Evolutionary conservation across 2,888 invertebrate species (phyloP).

Genomic region (Drosophila suboccidentalis): DNA sequence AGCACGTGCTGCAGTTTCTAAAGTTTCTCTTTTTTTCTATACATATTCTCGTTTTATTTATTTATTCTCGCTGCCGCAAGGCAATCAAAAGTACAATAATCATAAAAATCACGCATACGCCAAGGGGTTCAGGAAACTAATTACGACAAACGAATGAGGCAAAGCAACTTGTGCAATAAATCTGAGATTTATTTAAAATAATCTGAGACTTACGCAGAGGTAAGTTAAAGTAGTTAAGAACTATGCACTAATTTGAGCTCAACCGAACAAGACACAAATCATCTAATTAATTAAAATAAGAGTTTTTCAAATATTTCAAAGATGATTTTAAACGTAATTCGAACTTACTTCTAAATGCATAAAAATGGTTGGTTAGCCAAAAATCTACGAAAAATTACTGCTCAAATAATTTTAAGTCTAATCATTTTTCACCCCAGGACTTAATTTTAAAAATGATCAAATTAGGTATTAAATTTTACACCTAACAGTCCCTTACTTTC

Average conservation of each 20-base stretch:
- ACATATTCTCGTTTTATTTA: constrained; percentile 16
- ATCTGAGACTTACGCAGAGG: neutral
- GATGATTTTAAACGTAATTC: too few species aligned
- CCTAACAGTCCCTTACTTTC: too few species aligned
- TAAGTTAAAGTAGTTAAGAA: neutral
- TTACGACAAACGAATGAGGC: constrained; percentile 21
- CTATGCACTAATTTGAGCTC: neutral
- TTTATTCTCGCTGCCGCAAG: constrained; percentile 15
- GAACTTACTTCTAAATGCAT: too few species aligned
- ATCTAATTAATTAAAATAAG: too few species aligned
- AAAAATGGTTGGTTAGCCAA: too few species aligned
- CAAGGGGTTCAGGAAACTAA: constrained; percentile 5
- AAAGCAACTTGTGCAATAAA: neutral
- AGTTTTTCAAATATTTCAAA: too few species aligned
- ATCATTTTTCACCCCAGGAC: too few species aligned
- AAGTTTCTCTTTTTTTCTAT: constrained; percentile 42
- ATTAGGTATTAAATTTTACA: too few species aligned
- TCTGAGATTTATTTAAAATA: neutral
- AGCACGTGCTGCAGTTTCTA: constrained; percentile 67
- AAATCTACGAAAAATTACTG: too few species aligned
- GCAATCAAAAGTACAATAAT: constrained; percentile 60
- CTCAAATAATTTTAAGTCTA: too few species aligned
- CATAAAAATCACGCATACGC: constrained; percentile 58
- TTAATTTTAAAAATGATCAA: too few species aligned
- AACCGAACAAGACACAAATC: too few species aligned